Conservation (phyloP, 2,888 invertebrate species). For the Patella pellucida region DNA sequence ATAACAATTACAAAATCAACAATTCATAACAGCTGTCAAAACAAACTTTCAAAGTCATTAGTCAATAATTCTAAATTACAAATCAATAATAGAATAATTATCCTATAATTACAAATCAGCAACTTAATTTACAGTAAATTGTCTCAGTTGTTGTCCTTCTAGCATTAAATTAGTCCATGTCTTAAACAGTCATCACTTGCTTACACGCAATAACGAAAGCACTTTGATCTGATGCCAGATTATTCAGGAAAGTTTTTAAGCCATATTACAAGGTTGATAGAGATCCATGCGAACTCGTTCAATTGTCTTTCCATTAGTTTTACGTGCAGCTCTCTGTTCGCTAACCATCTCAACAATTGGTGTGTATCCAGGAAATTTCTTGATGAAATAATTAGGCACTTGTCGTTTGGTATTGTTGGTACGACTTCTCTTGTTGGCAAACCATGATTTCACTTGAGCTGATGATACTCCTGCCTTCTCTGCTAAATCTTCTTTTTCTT, state of each 20-base stretch:
- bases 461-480: slow-evolving; percentile 45
- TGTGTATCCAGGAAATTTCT: slow-evolving; percentile 50
- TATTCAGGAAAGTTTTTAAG: not conserved
- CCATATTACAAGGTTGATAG: not conserved
- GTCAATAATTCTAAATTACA: too few relatives aligned
- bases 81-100: too few relatives aligned
- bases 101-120: too few relatives aligned
- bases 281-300: slow-evolving; percentile 1
- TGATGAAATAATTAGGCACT: slow-evolving; percentile 58
- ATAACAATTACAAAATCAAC: too few relatives aligned
- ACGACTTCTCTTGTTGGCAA: slow-evolving; percentile 60
- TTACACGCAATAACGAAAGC: slow-evolving; percentile 10
- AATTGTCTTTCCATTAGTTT: not conserved
- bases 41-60: too few relatives aligned
- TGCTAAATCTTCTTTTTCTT: slow-evolving; percentile 54
- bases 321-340: slow-evolving; percentile 39
- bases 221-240: not conserved
- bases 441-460: slow-evolving; percentile 61
- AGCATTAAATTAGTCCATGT: too few relatives aligned
- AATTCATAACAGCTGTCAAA: too few relatives aligned
- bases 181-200: not conserved
- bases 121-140: too few relatives aligned
- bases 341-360: slow-evolving; percentile 50
- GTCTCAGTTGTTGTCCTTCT: too few relatives aligned
- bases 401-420: slow-evolving; percentile 57